Evolutionary conservation across 2,113 vertebrate species (phyloP).

Genomic region (Anseranas semipalmata): DNA sequence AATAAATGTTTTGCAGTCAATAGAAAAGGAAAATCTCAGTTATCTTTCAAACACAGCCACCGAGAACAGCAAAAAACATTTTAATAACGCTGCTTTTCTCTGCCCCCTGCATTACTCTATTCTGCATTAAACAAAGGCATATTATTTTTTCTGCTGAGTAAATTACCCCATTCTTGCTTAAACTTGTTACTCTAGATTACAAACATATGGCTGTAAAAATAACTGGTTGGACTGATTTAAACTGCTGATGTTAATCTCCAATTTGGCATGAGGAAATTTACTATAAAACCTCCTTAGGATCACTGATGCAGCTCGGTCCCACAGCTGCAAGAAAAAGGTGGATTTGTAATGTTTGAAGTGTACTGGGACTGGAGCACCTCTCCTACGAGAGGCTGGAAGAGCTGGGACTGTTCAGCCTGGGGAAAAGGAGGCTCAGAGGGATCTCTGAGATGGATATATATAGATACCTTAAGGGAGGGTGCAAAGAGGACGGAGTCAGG

Average conservation of each 20-base stretch:
- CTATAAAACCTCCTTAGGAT: slow-evolving; percentile 2
- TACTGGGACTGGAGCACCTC: neutral
- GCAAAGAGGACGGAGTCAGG: neutral
- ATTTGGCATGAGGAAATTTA: slow-evolving; percentile 17
- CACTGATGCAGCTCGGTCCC: neutral
- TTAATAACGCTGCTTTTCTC: neutral
- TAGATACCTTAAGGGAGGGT: neutral
- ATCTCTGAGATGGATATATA: neutral
- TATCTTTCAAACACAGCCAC: neutral
- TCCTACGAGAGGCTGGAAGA: neutral
- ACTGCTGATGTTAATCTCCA: slow-evolving; percentile 11
- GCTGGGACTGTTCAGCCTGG: neutral
- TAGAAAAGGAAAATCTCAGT: neutral
- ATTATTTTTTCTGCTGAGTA: neutral
- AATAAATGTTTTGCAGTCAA: neutral
- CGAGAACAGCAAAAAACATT: neutral
- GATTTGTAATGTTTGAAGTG: neutral
- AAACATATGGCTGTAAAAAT: slow-evolving; percentile 7
- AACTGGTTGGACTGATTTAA: slow-evolving; percentile 8
- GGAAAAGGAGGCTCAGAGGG: neutral
- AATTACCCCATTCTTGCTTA: slow-evolving; percentile 3
- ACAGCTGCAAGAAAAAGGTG: neutral
- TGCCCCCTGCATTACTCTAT: fast-evolving
- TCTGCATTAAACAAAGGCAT: neutral
- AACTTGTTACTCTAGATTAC: slow-evolving; percentile 3